These are phyloP conservation scores for Paraplagusia blochii DNA, from an alignment of 2,113 vertebrate species.

Conservation along the genomic window DNA sequence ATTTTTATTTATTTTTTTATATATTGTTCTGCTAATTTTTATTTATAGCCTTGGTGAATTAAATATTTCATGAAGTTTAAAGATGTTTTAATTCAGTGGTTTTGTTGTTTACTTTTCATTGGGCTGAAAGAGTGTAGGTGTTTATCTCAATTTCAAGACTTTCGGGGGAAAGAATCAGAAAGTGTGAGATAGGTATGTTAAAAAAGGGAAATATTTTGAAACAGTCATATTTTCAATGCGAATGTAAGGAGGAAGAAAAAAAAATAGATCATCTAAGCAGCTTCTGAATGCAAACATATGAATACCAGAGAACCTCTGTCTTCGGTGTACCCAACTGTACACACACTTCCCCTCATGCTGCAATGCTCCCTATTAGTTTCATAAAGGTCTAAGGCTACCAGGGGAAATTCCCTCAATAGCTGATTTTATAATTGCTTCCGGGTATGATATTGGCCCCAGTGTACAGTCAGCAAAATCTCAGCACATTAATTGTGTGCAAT, in stretches of 20 bases:
- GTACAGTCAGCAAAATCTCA: constrained; percentile 41
- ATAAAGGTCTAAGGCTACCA: constrained; percentile 51
- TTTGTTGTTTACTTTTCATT: no score
- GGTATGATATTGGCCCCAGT: constrained; percentile 44
- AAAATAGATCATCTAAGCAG: neutral
- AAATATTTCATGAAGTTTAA: no score
- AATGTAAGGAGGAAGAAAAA: neutral
- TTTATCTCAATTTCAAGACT: no score
- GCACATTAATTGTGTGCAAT: constrained; percentile 50
- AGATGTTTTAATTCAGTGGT: no score
- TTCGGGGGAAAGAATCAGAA: no score
- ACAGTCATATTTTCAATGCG: constrained; percentile 5
- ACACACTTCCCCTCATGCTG: constrained; percentile 13
- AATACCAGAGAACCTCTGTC: neutral
- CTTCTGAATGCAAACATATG: neutral
- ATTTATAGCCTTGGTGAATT: no score
- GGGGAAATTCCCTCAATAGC: constrained; percentile 58
- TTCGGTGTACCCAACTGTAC: constrained; percentile 10
- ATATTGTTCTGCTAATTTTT: no score
- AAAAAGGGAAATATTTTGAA: neutral
- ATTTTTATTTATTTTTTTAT: no score
- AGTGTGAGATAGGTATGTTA: neutral
- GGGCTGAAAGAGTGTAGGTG: no score
- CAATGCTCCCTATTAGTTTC: constrained; percentile 38
- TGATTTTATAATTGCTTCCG: constrained; percentile 65